Evolutionary conservation across 2,888 invertebrate species (phyloP).

Genomic region (Melanargia galathea): DNA sequence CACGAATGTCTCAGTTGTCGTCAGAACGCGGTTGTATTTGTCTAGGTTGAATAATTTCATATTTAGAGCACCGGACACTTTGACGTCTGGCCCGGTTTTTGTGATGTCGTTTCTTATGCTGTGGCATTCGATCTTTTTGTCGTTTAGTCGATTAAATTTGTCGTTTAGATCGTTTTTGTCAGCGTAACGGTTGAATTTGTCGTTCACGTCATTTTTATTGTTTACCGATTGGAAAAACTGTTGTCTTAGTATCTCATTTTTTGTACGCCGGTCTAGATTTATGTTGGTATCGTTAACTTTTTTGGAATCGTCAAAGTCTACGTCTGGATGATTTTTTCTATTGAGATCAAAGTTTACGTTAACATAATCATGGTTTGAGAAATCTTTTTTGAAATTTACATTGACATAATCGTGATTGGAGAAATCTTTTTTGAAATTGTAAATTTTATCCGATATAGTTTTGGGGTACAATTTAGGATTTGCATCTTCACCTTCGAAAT

Average conservation of each 20-base stretch:
- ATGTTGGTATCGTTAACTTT: slow-evolving; percentile 44
- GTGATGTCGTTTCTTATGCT: slow-evolving; percentile 71
- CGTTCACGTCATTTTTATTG: slow-evolving; percentile 35
- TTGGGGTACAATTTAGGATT: slow-evolving; percentile 63
- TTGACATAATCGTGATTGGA: slow-evolving; percentile 70
- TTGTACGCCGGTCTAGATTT: slow-evolving; percentile 53
- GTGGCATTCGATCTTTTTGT: slow-evolving; percentile 74
- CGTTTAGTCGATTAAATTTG: slow-evolving; percentile 58
- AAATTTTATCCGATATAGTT: slow-evolving; percentile 68
- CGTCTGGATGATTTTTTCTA: neutral
- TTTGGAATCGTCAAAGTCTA: slow-evolving; percentile 10
- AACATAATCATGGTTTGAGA: slow-evolving; percentile 67
- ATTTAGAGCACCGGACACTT: slow-evolving; percentile 68
- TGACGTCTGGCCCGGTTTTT: slow-evolving; percentile 64
- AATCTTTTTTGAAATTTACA: slow-evolving; percentile 67
- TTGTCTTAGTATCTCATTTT: slow-evolving; percentile 68
- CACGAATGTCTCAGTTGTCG: slow-evolving; percentile 70
- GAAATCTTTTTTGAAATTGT: slow-evolving; percentile 73
- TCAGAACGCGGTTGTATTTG: slow-evolving; percentile 69
- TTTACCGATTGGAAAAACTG: slow-evolving; percentile 56
- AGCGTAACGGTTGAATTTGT: slow-evolving; percentile 39
- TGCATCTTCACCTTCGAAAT: neutral
- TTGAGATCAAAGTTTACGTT: slow-evolving; percentile 57
- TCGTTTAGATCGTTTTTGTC: slow-evolving; percentile 69
- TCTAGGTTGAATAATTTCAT: slow-evolving; percentile 72